A percentile compares a stretch with the other conserved stretches of the same genome.
phyloP scores from a whole-genome alignment of 2,113 vertebrate genomes.

The Callaeas wilsoni region DNA sequence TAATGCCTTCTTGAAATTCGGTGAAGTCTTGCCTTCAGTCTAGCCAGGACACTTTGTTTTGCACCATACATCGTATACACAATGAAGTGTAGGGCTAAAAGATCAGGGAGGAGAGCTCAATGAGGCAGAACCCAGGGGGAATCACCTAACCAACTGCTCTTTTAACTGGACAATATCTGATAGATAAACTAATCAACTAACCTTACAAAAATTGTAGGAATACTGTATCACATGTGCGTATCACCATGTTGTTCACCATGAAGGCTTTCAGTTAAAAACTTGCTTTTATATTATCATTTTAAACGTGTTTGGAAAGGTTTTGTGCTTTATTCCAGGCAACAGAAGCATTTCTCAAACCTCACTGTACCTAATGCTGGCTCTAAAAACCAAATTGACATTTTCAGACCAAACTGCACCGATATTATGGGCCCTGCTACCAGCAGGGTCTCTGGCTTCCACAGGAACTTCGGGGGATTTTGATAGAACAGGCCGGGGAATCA shows the following conservation, averaged over 20 bases:
- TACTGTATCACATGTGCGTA: fast-evolving
- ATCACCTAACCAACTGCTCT: background rate
- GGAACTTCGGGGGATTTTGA: background rate
- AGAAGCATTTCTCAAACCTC: background rate
- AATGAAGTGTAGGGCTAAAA: background rate
- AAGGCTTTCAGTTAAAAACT: background rate
- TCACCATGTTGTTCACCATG: background rate
- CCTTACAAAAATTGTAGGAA: background rate
- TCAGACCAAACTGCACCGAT: background rate
- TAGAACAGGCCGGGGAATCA: background rate
- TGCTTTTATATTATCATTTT: background rate
- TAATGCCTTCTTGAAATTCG: background rate
- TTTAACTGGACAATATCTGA: background rate
- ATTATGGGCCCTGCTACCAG: background rate
- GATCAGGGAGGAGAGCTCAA: background rate
- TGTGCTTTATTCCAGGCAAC: background rate
- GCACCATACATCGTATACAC: fast-evolving
- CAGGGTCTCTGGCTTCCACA: background rate
- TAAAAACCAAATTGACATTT: background rate
- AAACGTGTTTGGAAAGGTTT: background rate
- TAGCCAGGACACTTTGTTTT: background rate
- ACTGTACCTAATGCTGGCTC: background rate
- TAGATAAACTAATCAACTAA: background rate
- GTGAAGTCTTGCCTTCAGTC: background rate
- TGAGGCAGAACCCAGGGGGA: background rate